Percentiles rank a stretch among this genome's conserved stretches.
These are phyloP conservation scores for Limonius californicus DNA, from an alignment of 1,140 invertebrate species.

Conservation along the genomic window DNA sequence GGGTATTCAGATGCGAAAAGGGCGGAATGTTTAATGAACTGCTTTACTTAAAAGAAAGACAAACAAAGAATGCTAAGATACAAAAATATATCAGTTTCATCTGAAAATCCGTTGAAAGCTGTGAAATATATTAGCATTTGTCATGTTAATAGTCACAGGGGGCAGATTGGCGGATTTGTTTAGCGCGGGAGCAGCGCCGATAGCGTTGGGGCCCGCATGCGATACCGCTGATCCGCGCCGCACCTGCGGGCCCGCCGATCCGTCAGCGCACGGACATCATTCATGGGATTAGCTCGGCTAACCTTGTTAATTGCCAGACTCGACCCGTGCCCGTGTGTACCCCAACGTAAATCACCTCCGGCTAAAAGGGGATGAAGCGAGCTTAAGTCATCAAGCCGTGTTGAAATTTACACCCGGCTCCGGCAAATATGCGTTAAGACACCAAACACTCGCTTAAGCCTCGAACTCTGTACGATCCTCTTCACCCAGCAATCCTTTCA, in stretches of 20 bases:
- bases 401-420: constrained; percentile 41
- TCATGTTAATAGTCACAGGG: constrained; percentile 46
- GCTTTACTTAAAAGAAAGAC: constrained; percentile 26
- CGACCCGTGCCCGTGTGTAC: constrained; percentile 39
- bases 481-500: constrained; percentile 31
- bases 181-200: constrained; percentile 31
- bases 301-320: constrained; percentile 47
- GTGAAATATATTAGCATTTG: constrained; percentile 48
- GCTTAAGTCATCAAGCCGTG: constrained; percentile 46
- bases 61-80: constrained; percentile 42
- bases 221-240: constrained; percentile 31
- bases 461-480: constrained; percentile 20
- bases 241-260: constrained; percentile 45
- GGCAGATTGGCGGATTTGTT: constrained; percentile 42
- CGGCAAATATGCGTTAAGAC: constrained; percentile 27
- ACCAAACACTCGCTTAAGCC: constrained; percentile 17
- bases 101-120: constrained; percentile 43
- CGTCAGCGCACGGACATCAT: constrained; percentile 44
- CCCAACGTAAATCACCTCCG: constrained; percentile 47
- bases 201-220: constrained; percentile 32
- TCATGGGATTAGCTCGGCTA: constrained; percentile 47
- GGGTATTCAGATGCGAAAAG: neutral
- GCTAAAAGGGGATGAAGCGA: constrained; percentile 42
- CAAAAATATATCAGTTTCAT: constrained; percentile 46
- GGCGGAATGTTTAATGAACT: neutral